A percentile compares a stretch with the other conserved stretches of the same genome.
Evolutionary conservation across 2,113 vertebrate species (phyloP).

Genomic region (Scomber scombrus): DNA sequence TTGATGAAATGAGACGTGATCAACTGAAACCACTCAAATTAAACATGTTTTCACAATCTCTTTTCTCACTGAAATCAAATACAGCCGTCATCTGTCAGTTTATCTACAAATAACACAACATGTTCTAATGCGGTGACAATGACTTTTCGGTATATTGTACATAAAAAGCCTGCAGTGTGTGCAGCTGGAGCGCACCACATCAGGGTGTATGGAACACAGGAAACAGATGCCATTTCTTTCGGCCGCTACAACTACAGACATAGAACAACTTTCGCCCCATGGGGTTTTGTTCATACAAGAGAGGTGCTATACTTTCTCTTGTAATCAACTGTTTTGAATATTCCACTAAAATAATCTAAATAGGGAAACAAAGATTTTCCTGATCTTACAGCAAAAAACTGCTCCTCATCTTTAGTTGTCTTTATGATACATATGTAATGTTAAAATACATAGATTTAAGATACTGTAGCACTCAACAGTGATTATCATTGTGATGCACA

Average conservation of each 20-base stretch:
- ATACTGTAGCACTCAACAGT: no score
- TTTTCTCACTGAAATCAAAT: not conserved
- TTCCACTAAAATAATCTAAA: constrained; percentile 62
- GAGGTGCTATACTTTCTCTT: constrained; percentile 77
- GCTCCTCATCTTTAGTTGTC: not conserved
- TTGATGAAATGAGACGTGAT: not conserved
- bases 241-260: constrained; percentile 79
- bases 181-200: constrained; percentile 82
- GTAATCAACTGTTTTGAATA: constrained; percentile 76
- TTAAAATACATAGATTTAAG: not conserved
- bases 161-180: constrained; percentile 59
- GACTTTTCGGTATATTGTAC: constrained; percentile 50
- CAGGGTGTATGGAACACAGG: constrained; percentile 83
- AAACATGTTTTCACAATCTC: not conserved
- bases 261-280: constrained; percentile 83
- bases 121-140: constrained; percentile 41
- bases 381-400: not conserved
- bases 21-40: not conserved
- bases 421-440: not conserved
- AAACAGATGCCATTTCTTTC: constrained; percentile 88
- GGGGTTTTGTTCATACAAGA: constrained; percentile 78
- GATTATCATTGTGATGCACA: not conserved
- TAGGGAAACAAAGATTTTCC: not conserved
- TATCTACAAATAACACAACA: constrained; percentile 16
- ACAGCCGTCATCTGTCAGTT: not conserved